phyloP scores from a whole-genome alignment of 2,888 invertebrate species.

The Mythimna lalbum region DNA sequence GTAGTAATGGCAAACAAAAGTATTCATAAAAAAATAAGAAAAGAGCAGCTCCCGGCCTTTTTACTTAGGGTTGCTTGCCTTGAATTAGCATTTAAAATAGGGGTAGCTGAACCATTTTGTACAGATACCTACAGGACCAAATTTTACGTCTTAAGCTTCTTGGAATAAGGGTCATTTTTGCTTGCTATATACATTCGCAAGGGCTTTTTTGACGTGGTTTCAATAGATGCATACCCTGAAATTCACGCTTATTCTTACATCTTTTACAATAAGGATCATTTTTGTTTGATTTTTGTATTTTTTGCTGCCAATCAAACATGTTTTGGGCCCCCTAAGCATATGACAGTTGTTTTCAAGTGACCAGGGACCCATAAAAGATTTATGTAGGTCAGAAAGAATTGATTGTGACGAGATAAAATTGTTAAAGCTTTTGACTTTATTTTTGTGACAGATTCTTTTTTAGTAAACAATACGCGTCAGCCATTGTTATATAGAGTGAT shows the following conservation, averaged over 20 bases:
- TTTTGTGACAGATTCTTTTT: constrained; percentile 41
- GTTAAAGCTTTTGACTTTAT: constrained; percentile 46
- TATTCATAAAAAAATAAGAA: constrained; percentile 23
- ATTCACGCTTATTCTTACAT: neutral
- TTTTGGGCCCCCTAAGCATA: constrained; percentile 17
- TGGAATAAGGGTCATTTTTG: constrained; percentile 14
- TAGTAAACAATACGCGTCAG: constrained; percentile 2
- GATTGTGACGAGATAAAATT: constrained; percentile 68
- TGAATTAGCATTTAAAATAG: constrained; percentile 79
- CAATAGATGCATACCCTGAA: neutral
- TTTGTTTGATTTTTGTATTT: constrained; percentile 2
- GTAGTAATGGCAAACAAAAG: constrained; percentile 10
- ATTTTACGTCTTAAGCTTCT: neutral
- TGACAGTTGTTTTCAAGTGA: constrained; percentile 56
- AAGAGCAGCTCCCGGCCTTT: constrained; percentile 48
- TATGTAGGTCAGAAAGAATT: constrained; percentile 72
- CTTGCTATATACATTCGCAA: neutral
- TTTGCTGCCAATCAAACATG: neutral
- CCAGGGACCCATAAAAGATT: constrained; percentile 67
- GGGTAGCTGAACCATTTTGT: constrained; percentile 65
- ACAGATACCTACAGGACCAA: rapidly evolving
- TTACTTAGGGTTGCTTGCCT: constrained; percentile 68
- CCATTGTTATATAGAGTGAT: constrained; percentile 20
- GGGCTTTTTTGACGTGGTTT: neutral
- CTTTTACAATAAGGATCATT: neutral